phyloP scores from a whole-genome alignment of 2,113 vertebrate species.

The Hyperoodon ampullatus region DNA sequence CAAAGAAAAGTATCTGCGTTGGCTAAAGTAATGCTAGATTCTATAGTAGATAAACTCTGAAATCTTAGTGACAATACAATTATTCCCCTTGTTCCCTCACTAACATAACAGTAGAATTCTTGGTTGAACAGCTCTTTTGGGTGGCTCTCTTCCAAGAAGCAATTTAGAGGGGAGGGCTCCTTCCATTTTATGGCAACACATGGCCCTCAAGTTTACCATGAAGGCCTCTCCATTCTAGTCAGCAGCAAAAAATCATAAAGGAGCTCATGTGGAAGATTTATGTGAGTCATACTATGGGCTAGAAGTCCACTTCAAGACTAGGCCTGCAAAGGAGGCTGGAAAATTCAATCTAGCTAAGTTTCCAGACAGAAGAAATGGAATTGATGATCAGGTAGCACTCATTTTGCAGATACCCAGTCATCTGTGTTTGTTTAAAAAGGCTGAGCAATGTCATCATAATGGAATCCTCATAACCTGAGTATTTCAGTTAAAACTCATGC shows the following conservation, averaged over 20 bases:
- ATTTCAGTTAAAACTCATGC: neutral
- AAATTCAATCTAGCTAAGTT: neutral
- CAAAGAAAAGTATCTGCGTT: neutral
- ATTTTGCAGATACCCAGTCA: neutral
- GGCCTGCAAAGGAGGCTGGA: neutral
- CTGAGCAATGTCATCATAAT: neutral
- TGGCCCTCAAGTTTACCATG: neutral
- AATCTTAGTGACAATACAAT: neutral
- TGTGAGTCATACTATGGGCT: rapidly evolving
- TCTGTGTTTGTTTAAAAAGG: neutral
- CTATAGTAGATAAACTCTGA: neutral
- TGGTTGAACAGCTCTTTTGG: neutral
- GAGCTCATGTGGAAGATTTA: neutral
- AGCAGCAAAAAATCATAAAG: neutral
- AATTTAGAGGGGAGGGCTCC: neutral
- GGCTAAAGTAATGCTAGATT: neutral
- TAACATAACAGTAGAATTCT: neutral
- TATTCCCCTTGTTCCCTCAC: neutral
- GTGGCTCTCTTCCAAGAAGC: neutral
- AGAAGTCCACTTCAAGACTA: neutral
- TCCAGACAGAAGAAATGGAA: neutral
- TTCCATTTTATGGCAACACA: neutral
- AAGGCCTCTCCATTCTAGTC: neutral
- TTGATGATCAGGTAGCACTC: neutral
- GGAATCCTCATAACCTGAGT: neutral